These are phyloP conservation scores for Ara ararauna DNA, from an alignment of 2,797 vertebrate species.

Conservation along the genomic window DNA sequence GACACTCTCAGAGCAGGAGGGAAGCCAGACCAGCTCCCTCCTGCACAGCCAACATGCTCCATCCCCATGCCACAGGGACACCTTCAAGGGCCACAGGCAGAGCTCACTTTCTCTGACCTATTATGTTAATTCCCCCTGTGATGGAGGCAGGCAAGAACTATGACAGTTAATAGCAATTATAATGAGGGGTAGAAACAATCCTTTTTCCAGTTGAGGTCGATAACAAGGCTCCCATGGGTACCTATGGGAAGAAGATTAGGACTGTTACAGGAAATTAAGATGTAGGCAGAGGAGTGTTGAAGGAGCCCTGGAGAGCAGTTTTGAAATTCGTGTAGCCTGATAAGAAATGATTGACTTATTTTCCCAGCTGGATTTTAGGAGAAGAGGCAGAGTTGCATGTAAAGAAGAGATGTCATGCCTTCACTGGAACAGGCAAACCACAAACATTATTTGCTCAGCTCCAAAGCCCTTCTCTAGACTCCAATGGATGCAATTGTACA, in stretches of 20 bases:
- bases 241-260: not conserved
- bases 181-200: slow-evolving; percentile 34
- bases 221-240: slow-evolving; percentile 50
- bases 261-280: slow-evolving; percentile 54
- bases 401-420: not conserved
- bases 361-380: slow-evolving; percentile 15
- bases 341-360: slow-evolving; percentile 31
- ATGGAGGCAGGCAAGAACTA: slow-evolving; percentile 5
- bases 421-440: not conserved
- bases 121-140: not conserved
- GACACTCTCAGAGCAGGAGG: rapidly evolving
- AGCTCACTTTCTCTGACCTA: not conserved
- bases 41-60: rapidly evolving
- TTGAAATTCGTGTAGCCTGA: slow-evolving; percentile 7
- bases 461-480: not conserved
- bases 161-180: slow-evolving; percentile 29
- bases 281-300: not conserved
- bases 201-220: slow-evolving; percentile 48
- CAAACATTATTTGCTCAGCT: not conserved
- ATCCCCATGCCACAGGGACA: rapidly evolving
- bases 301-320: slow-evolving; percentile 8
- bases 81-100: not conserved
- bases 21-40: not conserved
- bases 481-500: not conserved
- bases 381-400: not conserved